Conservation (phyloP, 2,888 invertebrate genomes). For the Biston stratarius region DNA sequence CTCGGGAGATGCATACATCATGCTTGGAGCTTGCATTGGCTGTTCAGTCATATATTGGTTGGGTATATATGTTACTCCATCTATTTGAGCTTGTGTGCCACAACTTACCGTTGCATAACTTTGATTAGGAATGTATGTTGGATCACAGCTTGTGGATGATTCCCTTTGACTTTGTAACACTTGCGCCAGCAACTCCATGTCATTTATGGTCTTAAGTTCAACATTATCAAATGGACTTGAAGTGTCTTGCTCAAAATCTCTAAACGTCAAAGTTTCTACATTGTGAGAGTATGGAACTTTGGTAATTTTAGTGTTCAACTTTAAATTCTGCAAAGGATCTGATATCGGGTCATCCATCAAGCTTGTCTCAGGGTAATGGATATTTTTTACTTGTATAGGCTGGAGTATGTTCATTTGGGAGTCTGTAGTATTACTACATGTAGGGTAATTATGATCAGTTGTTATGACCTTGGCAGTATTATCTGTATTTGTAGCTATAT, state of each 20-base stretch:
- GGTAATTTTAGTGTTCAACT: slow-evolving; percentile 67
- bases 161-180: slow-evolving; percentile 86
- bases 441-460: slow-evolving; percentile 56
- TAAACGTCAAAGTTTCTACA: slow-evolving; percentile 82
- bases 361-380: slow-evolving; percentile 66
- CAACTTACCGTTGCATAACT: slow-evolving; percentile 64
- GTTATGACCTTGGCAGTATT: slow-evolving; percentile 52
- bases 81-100: slow-evolving; percentile 72
- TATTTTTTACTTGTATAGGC: slow-evolving; percentile 74
- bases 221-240: slow-evolving; percentile 97
- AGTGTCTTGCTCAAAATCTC: slow-evolving; percentile 96
- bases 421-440: slow-evolving; percentile 58
- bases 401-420: slow-evolving; percentile 74
- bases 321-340: slow-evolving; percentile 75
- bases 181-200: slow-evolving; percentile 95
- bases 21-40: slow-evolving; percentile 64
- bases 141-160: slow-evolving; percentile 62
- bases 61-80: slow-evolving; percentile 72
- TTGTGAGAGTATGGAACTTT: slow-evolving; percentile 70
- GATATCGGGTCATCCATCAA: slow-evolving; percentile 74
- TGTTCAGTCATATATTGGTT: slow-evolving; percentile 71
- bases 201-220: slow-evolving; percentile 96
- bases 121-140: slow-evolving; percentile 59
- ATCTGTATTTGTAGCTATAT: slow-evolving; percentile 61
- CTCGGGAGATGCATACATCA: slow-evolving; percentile 72